These are phyloP conservation scores for Panthera tigris DNA, from an alignment of 2,113 vertebrate genomes.

Conservation along the genomic window DNA sequence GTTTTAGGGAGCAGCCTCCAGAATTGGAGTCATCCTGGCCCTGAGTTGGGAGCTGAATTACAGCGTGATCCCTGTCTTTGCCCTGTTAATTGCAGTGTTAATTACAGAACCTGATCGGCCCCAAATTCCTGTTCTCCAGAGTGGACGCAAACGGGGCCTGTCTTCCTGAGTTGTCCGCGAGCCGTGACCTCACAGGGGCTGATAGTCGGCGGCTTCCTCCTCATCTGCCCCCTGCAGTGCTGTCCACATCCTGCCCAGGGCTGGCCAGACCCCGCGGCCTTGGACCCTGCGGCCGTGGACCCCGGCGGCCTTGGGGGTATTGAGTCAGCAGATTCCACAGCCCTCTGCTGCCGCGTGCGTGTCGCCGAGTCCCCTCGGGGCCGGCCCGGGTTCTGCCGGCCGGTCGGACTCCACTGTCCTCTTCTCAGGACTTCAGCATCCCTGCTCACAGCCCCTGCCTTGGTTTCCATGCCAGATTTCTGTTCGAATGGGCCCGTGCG, in stretches of 20 bases:
- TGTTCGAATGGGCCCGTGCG: too few relatives aligned
- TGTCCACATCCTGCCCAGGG: background rate
- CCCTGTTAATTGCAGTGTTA: background rate
- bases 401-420: accelerated
- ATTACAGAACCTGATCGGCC: background rate
- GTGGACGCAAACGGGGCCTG: accelerated
- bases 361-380: accelerated
- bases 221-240: background rate
- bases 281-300: too few relatives aligned
- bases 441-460: accelerated
- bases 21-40: background rate
- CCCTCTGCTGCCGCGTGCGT: background rate
- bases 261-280: background rate
- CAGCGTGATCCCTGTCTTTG: background rate
- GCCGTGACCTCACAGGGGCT: background rate
- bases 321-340: background rate
- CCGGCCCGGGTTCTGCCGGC: accelerated
- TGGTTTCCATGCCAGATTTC: accelerated
- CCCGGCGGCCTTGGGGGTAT: accelerated
- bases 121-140: background rate
- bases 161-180: background rate
- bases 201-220: background rate
- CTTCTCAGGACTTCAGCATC: accelerated
- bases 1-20: background rate
- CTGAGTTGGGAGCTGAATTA: background rate